Evolutionary conservation across 2,113 vertebrate species (phyloP).

Genomic region (Furnarius figulus): DNA sequence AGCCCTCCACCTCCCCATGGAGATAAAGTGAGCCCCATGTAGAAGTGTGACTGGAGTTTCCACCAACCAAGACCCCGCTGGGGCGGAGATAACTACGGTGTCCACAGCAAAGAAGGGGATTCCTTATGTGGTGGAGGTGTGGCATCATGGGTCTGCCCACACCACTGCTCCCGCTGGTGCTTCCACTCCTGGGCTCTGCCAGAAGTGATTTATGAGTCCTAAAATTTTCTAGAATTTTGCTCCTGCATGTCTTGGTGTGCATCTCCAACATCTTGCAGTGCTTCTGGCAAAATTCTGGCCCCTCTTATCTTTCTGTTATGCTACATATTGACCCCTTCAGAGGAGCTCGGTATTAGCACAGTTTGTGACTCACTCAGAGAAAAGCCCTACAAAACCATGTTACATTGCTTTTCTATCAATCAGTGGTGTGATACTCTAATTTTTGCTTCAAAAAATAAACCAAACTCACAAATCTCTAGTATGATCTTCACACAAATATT

Average conservation of each 20-base stretch:
- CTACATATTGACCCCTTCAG: background rate
- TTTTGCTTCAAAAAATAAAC: background rate
- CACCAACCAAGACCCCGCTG: background rate
- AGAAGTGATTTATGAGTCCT: background rate
- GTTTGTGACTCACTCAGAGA: background rate
- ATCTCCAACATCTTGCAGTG: background rate
- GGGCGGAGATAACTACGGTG: accelerated
- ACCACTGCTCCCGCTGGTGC: background rate
- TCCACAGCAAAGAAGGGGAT: background rate
- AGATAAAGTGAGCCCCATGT: slow-evolving; percentile 51
- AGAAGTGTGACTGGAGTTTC: slow-evolving; percentile 9
- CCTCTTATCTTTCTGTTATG: background rate
- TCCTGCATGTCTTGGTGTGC: background rate
- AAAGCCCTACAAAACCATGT: background rate
- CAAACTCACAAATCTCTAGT: background rate
- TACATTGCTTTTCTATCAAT: background rate
- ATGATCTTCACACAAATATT: background rate
- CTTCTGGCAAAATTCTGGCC: background rate
- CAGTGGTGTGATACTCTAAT: background rate
- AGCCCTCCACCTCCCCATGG: background rate
- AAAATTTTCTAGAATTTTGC: background rate
- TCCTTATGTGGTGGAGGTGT: accelerated
- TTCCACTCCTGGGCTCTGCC: background rate
- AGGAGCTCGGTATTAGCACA: background rate
- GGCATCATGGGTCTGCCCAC: background rate